Evolutionary conservation across 1,140 invertebrate genomes (phyloP).

Genomic region (Cheumatopsyche charites): DNA sequence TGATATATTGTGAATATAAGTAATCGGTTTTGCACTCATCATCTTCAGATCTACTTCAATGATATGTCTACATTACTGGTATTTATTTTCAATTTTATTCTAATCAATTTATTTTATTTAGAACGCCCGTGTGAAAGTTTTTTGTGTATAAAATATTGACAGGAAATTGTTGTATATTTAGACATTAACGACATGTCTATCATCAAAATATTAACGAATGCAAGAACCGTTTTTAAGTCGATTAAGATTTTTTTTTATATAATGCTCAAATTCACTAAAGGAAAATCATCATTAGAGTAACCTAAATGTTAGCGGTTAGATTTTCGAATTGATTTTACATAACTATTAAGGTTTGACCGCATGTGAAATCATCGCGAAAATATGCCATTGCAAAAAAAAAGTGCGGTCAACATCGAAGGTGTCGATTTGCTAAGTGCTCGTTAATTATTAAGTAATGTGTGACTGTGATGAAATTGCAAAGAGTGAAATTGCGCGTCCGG

Average conservation of each 20-base stretch:
- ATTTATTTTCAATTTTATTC: background rate
- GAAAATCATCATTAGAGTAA: no score
- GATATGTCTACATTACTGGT: conserved; percentile 5
- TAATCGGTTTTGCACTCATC: background rate
- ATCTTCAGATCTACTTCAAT: background rate
- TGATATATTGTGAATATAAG: conserved; percentile 1
- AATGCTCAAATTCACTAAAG: no score
- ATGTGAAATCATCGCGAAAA: background rate
- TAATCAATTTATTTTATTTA: background rate
- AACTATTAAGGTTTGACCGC: background rate
- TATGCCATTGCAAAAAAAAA: conserved; percentile 17
- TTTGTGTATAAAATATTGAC: background rate
- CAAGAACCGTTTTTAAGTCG: no score
- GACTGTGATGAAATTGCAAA: background rate
- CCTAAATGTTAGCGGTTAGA: no score
- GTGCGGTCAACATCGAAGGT: background rate
- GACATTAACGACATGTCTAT: background rate
- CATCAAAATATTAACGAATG: background rate
- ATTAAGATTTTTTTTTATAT: no score
- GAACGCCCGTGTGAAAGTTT: background rate
- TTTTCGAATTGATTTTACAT: no score
- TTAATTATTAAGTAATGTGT: conserved; percentile 9
- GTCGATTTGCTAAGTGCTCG: conserved; percentile 1
- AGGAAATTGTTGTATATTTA: no score
- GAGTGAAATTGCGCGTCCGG: conserved; percentile 12